These are phyloP conservation scores for Drosophila macrospina DNA, from an alignment of 2,888 invertebrate species.

Conservation along the genomic window DNA sequence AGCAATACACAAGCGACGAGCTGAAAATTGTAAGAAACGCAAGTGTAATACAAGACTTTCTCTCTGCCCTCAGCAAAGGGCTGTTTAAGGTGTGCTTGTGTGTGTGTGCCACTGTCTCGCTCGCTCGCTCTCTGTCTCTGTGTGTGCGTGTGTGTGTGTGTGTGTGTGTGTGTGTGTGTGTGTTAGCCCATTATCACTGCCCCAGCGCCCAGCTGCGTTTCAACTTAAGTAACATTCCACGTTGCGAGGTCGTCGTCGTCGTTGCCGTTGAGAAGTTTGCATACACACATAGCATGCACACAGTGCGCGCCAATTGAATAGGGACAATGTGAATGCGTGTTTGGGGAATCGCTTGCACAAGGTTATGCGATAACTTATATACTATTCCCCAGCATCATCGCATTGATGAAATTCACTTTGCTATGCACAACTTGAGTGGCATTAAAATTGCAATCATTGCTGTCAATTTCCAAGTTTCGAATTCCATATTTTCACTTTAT, in stretches of 20 bases:
- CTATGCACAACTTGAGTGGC: background rate
- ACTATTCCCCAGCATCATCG: conserved; percentile 7
- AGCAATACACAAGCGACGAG: conserved; percentile 66
- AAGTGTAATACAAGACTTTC: conserved; percentile 56
- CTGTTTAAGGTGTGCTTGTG: background rate
- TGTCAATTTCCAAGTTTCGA: background rate
- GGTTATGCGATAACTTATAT: conserved; percentile 31
- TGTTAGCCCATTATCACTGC: conserved; percentile 63
- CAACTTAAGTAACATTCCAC: conserved; percentile 75
- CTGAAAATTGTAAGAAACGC: conserved; percentile 66
- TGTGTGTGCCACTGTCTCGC: too few species aligned
- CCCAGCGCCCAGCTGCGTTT: conserved; percentile 69
- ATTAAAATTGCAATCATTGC: background rate
- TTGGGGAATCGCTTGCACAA: conserved; percentile 24
- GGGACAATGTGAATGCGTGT: conserved; percentile 38
- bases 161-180: conserved; percentile 14
- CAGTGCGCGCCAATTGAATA: conserved; percentile 53
- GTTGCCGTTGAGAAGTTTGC: conserved; percentile 31
- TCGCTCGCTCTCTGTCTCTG: too few species aligned
- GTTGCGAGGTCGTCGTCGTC: conserved; percentile 54
- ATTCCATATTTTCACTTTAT: background rate
- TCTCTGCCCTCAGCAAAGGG: background rate
- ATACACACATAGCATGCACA: conserved; percentile 33
- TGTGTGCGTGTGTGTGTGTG: conserved; percentile 3
- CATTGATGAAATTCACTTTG: conserved; percentile 9